Evolutionary conservation across 2,888 invertebrate genomes (phyloP).

Genomic region (Habroteleia sp.): DNA sequence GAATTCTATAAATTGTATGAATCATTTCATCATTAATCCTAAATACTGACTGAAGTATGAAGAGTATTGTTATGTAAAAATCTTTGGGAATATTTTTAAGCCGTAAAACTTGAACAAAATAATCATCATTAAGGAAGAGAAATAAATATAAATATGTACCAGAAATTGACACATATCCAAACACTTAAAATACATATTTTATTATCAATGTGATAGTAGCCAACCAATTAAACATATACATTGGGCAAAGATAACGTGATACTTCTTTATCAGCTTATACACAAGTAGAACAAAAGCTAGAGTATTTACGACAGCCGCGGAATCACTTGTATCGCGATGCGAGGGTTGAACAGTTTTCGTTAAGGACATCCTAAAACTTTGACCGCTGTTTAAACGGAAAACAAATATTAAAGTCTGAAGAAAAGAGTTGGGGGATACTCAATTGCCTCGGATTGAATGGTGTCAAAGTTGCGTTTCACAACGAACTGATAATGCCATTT

Average conservation of each 20-base stretch:
- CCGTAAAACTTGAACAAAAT: too few species aligned
- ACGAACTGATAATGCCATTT: slow-evolving; percentile 41
- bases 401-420: too few species aligned
- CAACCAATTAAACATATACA: slow-evolving; percentile 70
- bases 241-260: slow-evolving; percentile 70
- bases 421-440: too few species aligned
- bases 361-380: not conserved
- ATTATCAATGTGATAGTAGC: slow-evolving; percentile 71
- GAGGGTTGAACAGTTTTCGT: not conserved
- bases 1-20: too few species aligned
- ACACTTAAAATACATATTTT: slow-evolving; percentile 64
- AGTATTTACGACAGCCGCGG: slow-evolving; percentile 53
- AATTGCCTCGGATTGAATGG: too few species aligned
- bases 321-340: slow-evolving; percentile 5
- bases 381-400: not conserved
- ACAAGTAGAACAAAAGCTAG: slow-evolving; percentile 61
- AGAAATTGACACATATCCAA: not conserved
- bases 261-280: slow-evolving; percentile 72
- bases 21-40: too few species aligned
- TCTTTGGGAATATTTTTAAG: too few species aligned
- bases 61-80: too few species aligned
- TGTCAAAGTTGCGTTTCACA: too few species aligned
- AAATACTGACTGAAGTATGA: too few species aligned
- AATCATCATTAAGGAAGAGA: too few species aligned
- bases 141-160: too few species aligned